Percentiles rank a stretch among this genome's conserved stretches.
These are phyloP conservation scores for Oeneis ivallda DNA, from an alignment of 2,888 invertebrate genomes.

Conservation along the genomic window DNA sequence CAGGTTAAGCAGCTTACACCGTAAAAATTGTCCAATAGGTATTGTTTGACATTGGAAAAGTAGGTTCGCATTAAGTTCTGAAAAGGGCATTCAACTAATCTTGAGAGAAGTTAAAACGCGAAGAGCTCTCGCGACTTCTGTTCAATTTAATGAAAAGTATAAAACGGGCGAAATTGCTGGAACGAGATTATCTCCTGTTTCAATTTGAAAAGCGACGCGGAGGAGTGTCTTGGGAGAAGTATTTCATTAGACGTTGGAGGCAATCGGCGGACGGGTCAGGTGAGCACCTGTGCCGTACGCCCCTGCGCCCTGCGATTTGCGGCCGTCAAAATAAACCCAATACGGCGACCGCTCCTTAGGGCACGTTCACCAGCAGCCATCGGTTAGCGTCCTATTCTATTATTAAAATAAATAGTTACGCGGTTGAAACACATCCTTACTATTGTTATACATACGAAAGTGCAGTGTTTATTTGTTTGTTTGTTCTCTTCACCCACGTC, in stretches of 20 bases:
- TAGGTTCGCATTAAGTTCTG: conserved; percentile 18
- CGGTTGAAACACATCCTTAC: too few relatives aligned
- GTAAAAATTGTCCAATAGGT: conserved; percentile 2
- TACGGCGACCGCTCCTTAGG: conserved; percentile 12
- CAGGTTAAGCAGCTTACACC: not conserved
- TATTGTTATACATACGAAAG: too few relatives aligned
- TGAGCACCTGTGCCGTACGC: conserved; percentile 53
- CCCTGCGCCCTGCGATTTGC: conserved; percentile 23
- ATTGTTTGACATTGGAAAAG: conserved; percentile 9
- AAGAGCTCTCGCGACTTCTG: conserved; percentile 52
- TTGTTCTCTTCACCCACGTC: too few relatives aligned
- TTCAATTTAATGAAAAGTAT: conserved; percentile 74
- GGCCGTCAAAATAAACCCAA: conserved; percentile 32
- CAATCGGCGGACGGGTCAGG: conserved; percentile 48
- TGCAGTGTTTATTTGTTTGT: too few relatives aligned
- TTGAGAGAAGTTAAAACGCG: conserved; percentile 52
- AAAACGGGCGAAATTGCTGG: conserved; percentile 61
- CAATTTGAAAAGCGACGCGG: conserved; percentile 67
- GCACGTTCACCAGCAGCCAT: too few relatives aligned
- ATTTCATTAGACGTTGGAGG: conserved; percentile 65
- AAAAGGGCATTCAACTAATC: conserved; percentile 47
- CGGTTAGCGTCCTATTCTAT: too few relatives aligned
- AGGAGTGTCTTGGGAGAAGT: conserved; percentile 66
- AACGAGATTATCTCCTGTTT: conserved; percentile 73
- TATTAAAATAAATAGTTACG: too few relatives aligned